phyloP scores from a whole-genome alignment of 2,113 vertebrate species.

The Phaetusa simplex region DNA sequence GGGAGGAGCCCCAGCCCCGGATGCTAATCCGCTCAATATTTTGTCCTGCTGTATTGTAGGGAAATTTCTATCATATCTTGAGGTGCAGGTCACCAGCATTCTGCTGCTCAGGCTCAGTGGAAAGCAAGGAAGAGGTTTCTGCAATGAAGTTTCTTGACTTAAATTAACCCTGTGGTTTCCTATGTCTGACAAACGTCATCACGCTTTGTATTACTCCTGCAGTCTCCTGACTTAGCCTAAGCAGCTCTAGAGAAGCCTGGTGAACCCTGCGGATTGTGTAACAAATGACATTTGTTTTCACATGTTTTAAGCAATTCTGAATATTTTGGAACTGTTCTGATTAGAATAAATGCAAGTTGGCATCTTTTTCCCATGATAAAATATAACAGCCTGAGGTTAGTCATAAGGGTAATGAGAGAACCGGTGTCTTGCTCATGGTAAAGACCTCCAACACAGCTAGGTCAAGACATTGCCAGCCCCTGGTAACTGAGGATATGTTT shows the following conservation, averaged over 20 bases:
- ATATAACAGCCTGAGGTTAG: background rate
- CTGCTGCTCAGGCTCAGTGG: background rate
- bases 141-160: background rate
- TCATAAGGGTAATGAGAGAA: background rate
- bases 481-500: background rate
- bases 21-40: background rate
- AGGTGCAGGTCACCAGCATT: background rate
- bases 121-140: background rate
- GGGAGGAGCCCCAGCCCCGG: background rate
- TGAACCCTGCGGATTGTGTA: background rate
- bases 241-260: background rate
- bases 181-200: background rate
- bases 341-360: background rate
- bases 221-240: background rate
- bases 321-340: background rate
- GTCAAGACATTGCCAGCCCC: background rate
- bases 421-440: background rate
- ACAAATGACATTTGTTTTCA: background rate
- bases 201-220: background rate
- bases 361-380: background rate
- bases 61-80: background rate
- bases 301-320: background rate
- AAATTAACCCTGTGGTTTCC: background rate
- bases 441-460: background rate
- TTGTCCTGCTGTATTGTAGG: background rate